Evolutionary conservation across 1,140 invertebrate species (phyloP).

Genomic region (Penaeus vannamei): DNA sequence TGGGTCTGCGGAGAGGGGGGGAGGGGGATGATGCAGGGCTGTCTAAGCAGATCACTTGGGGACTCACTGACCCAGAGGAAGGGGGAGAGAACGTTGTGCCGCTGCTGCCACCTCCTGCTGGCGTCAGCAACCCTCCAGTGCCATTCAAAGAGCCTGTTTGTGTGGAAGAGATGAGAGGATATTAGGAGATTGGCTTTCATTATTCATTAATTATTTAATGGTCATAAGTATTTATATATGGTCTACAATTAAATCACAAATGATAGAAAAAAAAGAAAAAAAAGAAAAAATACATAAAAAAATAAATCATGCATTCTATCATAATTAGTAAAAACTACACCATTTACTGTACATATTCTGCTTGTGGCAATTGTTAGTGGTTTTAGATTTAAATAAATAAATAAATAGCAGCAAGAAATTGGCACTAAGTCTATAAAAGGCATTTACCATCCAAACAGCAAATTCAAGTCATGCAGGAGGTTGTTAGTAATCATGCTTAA

Average conservation of each 20-base stretch:
- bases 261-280: neutral
- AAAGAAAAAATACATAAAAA: neutral
- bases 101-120: constrained; percentile 48
- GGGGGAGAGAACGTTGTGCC: constrained; percentile 55
- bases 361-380: no score
- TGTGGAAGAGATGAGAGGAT: neutral
- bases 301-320: no score
- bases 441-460: no score
- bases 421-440: no score
- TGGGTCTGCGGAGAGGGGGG: constrained; percentile 50
- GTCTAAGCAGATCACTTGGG: constrained; percentile 59
- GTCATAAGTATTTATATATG: no score
- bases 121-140: constrained; percentile 47
- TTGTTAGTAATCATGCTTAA: no score
- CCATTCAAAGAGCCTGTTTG: constrained; percentile 55
- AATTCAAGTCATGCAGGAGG: no score
- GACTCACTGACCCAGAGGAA: constrained; percentile 62
- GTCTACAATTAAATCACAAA: constrained; percentile 7
- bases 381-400: no score
- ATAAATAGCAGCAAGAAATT: no score
- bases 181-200: neutral
- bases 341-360: no score
- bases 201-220: neutral
- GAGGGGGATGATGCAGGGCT: constrained; percentile 59
- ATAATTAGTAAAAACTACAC: no score